Base-by-base conservation (phyloP, 2,113 vertebrate species). In the Paedocypris sp. region DNA sequence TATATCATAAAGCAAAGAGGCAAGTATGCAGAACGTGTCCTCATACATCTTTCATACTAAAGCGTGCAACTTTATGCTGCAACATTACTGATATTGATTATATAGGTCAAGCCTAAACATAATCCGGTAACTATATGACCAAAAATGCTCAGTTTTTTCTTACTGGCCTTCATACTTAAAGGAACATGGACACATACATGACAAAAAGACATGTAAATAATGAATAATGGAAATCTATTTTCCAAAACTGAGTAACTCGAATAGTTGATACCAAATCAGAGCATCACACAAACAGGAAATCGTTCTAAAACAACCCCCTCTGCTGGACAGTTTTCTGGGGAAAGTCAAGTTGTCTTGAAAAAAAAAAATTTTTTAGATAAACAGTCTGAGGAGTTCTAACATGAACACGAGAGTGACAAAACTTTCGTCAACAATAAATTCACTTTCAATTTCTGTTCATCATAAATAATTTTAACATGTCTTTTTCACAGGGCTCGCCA, bases 401-500 rank as follows among this genome's bases (percentile, higher is more conserved):
- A n/a, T n/a, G n/a, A n/a, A n/a, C n/a, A n/a, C n/a, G n/a, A n/a
- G n/a, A n/a, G n/a, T n/a, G n/a, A n/a, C n/a, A n/a, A n/a, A n/a
- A n/a, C n/a, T n/a, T n/a, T n/a, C n/a, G n/a, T n/a, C n/a, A n/a
- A n/a, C n/a, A n/a, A n/a, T n/a, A n/a, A n/a, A n/a, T n/a, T n/a
- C n/a, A n/a, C n/a, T n/a, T n/a, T n/a, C n/a, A n/a, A n/a, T n/a
- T n/a, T n/a, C n/a, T n/a, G n/a, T n/a, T n/a, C n/a, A 49, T 48
- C 15, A 2, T 33, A 38, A 23, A n/a, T n/a, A n/a, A n/a, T n/a
- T n/a, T n/a, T n/a, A n/a, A n/a, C n/a, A n/a, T 43, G n/a, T 13
- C n/a, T 43, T 66, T 70, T 67, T 65, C 70, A 66, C 12, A 15
- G 10, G 47, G 56, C 11, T 57, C 20, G 66, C 32, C 61, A 68